A percentile compares a stretch with the other conserved stretches of the same genome.
These are phyloP conservation scores for Nylanderia fulva DNA, from an alignment of 1,140 invertebrate species.

Conservation along the genomic window DNA sequence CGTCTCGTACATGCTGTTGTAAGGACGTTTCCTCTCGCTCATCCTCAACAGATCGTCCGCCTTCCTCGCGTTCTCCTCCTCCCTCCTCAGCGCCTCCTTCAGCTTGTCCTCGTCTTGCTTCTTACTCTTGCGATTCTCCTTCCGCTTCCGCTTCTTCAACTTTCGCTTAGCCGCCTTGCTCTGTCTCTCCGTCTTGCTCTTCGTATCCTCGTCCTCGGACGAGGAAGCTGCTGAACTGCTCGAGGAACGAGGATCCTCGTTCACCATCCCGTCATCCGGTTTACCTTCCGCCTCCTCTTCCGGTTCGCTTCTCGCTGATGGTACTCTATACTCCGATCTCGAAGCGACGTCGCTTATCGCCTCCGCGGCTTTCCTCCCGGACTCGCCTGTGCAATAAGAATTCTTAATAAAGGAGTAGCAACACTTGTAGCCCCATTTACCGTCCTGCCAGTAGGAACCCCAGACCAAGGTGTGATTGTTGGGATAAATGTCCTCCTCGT, in stretches of 20 bases:
- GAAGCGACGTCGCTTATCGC: neutral
- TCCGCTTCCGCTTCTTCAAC: constrained; percentile 87
- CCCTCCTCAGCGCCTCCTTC: constrained; percentile 89
- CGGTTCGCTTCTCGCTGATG: neutral
- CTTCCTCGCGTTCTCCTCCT: constrained; percentile 88
- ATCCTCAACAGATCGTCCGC: constrained; percentile 89
- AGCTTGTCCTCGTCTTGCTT: constrained; percentile 86
- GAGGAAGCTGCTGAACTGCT: constrained; percentile 74
- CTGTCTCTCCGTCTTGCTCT: constrained; percentile 68
- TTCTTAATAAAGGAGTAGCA: constrained; percentile 98
- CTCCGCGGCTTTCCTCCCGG: constrained; percentile 86
- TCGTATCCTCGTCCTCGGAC: constrained; percentile 81
- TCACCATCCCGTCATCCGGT: neutral
- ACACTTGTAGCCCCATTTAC: constrained; percentile 98
- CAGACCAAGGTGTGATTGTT: constrained; percentile 98
- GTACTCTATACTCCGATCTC: neutral
- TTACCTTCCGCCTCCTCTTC: constrained; percentile 34
- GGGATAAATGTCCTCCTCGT: constrained; percentile 97
- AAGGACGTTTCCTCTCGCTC: constrained; percentile 96
- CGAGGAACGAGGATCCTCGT: constrained; percentile 71
- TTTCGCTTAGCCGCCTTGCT: constrained; percentile 85
- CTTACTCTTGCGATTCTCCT: constrained; percentile 90
- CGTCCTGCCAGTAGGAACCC: constrained; percentile 97
- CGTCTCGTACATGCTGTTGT: constrained; percentile 95
- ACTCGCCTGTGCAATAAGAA: constrained; percentile 95